Evolutionary conservation across 2,113 vertebrate genomes (phyloP), one percentile per base, ranked within the genome.

Genomic region (Cololabis saira): DNA sequence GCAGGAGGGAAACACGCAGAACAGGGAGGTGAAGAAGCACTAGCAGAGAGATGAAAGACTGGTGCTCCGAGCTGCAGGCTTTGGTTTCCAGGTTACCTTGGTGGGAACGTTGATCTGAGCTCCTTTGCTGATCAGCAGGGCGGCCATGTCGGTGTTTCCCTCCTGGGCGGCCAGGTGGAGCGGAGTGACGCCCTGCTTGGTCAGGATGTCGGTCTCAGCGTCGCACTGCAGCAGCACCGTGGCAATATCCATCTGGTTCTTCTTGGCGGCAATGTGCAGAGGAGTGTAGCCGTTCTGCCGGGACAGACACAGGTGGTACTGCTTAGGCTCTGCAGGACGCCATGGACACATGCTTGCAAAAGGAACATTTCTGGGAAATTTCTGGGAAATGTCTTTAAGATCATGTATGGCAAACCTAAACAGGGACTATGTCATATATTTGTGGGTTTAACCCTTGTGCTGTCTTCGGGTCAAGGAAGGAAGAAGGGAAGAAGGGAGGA

Each of bases 241-340:
- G 19, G 96, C 97, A 7, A 98, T 97, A 55, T 98, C 96, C 95
- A 97, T 97, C 89, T 99, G 98, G 75, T 99, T 98, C 91, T 99
- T 99, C 92, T 98, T 99, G 48, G 98, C 96, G 33, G 95, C 96
- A 3, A 99, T 99, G 78, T 99, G 98, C 33, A 99, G 92, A 18
- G 98, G 97, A 13, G 97, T 99, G 68, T 99, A 98, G 68, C 98
- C 98, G 1, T 99, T 99, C 98, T 99, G 87, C 13, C 15, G 14
- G 58, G 21, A 48, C 22, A 50, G 15, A 56, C 1, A 12, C 3
- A 1, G 19, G 8, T 16, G 62, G 65, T 41, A 73, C 19, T 45
- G 40, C 6, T 37, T 7, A 37, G 33, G 33, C 5, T 37, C 27
- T 3, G 16, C 2, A 27, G 24, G n/a, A n/a, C n/a, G n/a, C n/a